phyloP scores from a whole-genome alignment of 2,113 vertebrate genomes.

The Eleginops maclovinus region DNA sequence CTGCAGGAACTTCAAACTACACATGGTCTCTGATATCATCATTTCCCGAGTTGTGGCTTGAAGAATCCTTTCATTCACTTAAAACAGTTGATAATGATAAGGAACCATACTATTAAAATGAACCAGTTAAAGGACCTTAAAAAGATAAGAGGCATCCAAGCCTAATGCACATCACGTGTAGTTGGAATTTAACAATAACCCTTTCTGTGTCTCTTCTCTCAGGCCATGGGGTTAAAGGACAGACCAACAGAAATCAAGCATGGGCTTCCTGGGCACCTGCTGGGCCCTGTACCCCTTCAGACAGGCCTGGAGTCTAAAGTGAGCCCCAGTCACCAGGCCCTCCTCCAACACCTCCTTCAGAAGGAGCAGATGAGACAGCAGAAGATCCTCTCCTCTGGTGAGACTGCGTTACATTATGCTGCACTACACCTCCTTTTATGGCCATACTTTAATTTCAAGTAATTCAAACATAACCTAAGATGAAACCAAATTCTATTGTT shows the following conservation, averaged over 20 bases:
- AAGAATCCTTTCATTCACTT: slow-evolving; percentile 17
- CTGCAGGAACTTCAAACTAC: slow-evolving; percentile 31
- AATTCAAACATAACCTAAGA: not conserved
- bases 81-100: not conserved
- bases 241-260: slow-evolving; percentile 87
- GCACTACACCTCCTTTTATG: not conserved
- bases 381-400: slow-evolving; percentile 93
- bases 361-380: slow-evolving; percentile 98
- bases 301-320: slow-evolving; percentile 91
- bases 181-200: not conserved
- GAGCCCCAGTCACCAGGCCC: slow-evolving; percentile 96
- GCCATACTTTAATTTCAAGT: not conserved
- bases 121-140: not conserved
- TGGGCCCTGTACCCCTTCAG: slow-evolving; percentile 88
- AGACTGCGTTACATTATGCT: slow-evolving; percentile 32
- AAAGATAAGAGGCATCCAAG: not conserved
- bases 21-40: slow-evolving; percentile 23
- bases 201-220: slow-evolving; percentile 25
- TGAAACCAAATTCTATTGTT: not conserved
- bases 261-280: slow-evolving; percentile 88
- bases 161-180: not conserved
- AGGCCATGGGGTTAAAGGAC: slow-evolving; percentile 92
- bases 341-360: slow-evolving; percentile 95
- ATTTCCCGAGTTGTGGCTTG: not conserved
- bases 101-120: not conserved